Conservation (phyloP, 2,888 invertebrate species). For the Apantesis nais region DNA sequence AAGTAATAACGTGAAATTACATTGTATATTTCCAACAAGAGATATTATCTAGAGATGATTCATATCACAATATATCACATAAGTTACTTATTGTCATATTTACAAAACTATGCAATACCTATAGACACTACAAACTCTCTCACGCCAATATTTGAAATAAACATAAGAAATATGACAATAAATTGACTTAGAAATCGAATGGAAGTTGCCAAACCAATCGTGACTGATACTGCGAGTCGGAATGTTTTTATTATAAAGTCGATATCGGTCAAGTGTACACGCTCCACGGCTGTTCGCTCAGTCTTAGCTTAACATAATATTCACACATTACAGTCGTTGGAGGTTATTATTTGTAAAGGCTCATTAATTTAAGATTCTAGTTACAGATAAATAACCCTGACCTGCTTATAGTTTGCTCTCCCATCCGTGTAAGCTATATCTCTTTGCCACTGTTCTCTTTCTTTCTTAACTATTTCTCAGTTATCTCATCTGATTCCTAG, state of each 20-base stretch:
- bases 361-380: background rate
- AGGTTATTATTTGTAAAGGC: background rate
- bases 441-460: too few species aligned
- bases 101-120: background rate
- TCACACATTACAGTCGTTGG: background rate
- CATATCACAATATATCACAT: too few species aligned
- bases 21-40: too few species aligned
- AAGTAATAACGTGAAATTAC: too few species aligned
- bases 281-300: background rate
- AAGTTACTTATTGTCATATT: background rate
- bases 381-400: background rate
- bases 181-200: background rate
- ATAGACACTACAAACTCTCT: background rate
- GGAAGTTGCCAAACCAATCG: background rate
- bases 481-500: too few species aligned
- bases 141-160: background rate
- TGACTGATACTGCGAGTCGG: background rate
- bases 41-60: background rate
- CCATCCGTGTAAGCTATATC: too few species aligned
- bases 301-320: background rate
- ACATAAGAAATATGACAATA: background rate
- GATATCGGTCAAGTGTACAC: slow-evolving; percentile 10
- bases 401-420: too few species aligned
- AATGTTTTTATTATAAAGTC: slow-evolving; percentile 8
- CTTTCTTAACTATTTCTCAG: too few species aligned